A percentile compares a stretch with the other conserved stretches of the same genome.
Evolutionary conservation across 2,113 vertebrate genomes (phyloP).

Genomic region (Amphilophus citrinellus): DNA sequence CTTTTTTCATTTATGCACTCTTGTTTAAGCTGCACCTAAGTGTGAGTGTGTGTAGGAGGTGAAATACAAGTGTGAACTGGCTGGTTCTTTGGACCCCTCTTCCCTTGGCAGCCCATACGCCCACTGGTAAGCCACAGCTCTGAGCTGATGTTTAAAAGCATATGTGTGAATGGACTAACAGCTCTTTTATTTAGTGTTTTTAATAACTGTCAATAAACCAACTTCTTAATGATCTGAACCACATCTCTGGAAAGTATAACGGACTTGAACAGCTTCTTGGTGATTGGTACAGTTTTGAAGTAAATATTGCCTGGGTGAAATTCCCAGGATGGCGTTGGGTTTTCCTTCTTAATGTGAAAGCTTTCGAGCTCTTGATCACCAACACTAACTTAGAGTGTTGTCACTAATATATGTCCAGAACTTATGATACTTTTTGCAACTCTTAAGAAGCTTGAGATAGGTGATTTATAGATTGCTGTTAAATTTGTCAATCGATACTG

Average conservation of each 20-base stretch:
- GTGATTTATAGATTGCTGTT: background rate
- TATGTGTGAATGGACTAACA: constrained; percentile 4
- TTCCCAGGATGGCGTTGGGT: background rate
- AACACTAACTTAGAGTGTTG: background rate
- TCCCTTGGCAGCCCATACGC: background rate
- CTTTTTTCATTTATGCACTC: background rate
- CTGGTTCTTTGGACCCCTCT: background rate
- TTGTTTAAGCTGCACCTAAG: background rate
- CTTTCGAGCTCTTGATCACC: background rate
- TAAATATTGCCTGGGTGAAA: background rate
- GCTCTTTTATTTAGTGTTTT: constrained; percentile 7
- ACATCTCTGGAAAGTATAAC: background rate
- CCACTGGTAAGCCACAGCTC: background rate
- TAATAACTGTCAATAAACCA: background rate
- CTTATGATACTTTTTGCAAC: background rate
- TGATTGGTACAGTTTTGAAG: background rate
- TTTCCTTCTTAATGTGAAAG: background rate
- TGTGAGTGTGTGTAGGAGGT: background rate
- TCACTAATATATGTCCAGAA: background rate
- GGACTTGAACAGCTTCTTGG: background rate
- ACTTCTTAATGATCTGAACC: background rate
- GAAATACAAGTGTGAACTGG: background rate
- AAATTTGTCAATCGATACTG: background rate
- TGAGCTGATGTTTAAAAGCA: constrained; percentile 9
- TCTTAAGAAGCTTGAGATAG: background rate